A percentile compares a stretch with the other conserved stretches of the same genome.
Evolutionary conservation across 2,888 invertebrate genomes (phyloP).

Genomic region (Trachelus troglodyta): DNA sequence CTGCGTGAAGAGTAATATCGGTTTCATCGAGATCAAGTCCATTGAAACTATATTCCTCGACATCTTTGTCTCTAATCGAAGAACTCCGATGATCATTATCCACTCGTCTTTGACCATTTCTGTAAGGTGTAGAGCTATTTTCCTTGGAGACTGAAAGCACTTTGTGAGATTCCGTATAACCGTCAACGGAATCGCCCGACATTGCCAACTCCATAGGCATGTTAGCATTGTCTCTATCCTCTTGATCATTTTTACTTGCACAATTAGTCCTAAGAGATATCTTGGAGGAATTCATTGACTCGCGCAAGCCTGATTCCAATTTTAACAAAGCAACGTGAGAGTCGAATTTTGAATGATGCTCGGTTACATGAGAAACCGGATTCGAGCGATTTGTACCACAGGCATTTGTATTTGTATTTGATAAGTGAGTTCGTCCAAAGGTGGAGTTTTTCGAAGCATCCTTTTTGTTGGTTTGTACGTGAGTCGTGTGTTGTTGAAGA

Average conservation of each 20-base stretch:
- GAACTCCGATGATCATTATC: not conserved
- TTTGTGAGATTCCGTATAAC: not conserved
- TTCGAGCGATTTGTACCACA: conserved; percentile 44
- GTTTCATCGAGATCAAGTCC: not conserved
- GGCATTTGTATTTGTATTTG: conserved; percentile 45
- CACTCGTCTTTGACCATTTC: not conserved
- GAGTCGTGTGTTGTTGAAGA: conserved; percentile 32
- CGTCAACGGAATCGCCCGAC: not conserved
- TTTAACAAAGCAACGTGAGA: not conserved
- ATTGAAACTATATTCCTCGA: not conserved
- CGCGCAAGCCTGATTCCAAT: not conserved
- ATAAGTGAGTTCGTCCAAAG: not conserved
- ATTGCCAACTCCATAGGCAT: not conserved
- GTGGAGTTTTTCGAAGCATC: conserved; percentile 16
- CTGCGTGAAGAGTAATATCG: not conserved
- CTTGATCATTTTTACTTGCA: conserved; percentile 5
- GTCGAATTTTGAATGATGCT: not conserved
- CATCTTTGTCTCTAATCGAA: not conserved
- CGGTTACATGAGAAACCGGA: conserved; percentile 30
- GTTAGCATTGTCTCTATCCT: not conserved
- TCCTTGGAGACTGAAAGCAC: not conserved
- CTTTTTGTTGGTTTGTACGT: conserved; percentile 31
- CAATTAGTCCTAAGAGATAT: not conserved
- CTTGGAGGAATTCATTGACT: not conserved
- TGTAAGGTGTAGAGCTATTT: not conserved